Percentiles rank a stretch among this genome's conserved stretches.
phyloP scores from a whole-genome alignment of 2,888 invertebrate species.

The Folsomia candida region DNA sequence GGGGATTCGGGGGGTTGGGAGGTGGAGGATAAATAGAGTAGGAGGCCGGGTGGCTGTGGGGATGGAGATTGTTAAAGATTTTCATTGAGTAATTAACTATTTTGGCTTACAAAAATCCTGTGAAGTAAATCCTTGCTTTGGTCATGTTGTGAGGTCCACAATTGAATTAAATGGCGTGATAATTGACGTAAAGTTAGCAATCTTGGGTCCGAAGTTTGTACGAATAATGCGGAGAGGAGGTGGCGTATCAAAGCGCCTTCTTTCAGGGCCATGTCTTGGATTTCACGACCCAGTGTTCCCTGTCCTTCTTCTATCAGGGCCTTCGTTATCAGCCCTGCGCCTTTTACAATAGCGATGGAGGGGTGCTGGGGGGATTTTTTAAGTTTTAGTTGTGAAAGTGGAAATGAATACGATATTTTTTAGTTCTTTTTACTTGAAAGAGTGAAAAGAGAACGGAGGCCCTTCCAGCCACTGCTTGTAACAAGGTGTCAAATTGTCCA shows the following conservation, averaged over 20 bases:
- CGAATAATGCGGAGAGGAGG: constrained; percentile 83
- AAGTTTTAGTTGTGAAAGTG: too few species aligned
- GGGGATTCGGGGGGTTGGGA: too few species aligned
- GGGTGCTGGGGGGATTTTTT: too few species aligned
- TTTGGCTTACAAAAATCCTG: constrained; percentile 73
- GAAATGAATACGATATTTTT: too few species aligned
- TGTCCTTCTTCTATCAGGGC: constrained; percentile 97
- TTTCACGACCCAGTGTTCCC: constrained; percentile 82
- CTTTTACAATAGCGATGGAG: constrained; percentile 96
- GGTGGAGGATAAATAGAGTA: constrained; percentile 66
- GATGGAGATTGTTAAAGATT: constrained; percentile 21
- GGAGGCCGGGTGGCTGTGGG: constrained; percentile 82
- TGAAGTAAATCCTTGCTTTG: constrained; percentile 81
- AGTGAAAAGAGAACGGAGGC: constrained; percentile 90
- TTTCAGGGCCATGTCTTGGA: constrained; percentile 92
- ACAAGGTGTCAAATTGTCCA: constrained; percentile 85
- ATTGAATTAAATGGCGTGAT: constrained; percentile 86
- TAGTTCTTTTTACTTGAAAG: too few species aligned
- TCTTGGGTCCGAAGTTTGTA: constrained; percentile 70
- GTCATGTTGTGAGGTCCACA: constrained; percentile 94
- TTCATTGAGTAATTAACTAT: background rate
- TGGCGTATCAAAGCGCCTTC: constrained; percentile 95
- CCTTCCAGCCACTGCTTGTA: constrained; percentile 89
- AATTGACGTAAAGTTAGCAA: constrained; percentile 84
- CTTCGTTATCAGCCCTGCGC: constrained; percentile 94